A percentile compares a stretch with the other conserved stretches of the same genome.
These are phyloP conservation scores for Neolamprologus sp. DNA, from an alignment of 2,113 vertebrate genomes.

Conservation along the genomic window DNA sequence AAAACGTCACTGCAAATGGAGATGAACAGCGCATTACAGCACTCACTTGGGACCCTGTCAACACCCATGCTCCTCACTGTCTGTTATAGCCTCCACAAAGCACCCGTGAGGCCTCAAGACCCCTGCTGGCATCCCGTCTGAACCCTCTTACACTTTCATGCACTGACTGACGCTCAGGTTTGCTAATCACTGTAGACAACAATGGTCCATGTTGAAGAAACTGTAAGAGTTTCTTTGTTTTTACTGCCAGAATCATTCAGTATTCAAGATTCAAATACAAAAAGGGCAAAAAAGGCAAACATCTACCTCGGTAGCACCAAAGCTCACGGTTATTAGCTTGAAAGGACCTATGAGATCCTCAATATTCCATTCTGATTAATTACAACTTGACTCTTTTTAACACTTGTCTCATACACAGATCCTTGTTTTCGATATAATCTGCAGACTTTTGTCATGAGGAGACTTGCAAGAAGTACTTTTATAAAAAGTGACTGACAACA, in stretches of 20 bases:
- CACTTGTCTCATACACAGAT: neutral
- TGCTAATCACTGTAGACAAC: neutral
- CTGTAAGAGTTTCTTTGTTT: conserved; percentile 24
- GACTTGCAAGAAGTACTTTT: neutral
- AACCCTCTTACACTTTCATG: conserved; percentile 1
- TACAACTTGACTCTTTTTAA: conserved; percentile 44
- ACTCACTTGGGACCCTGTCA: conserved; percentile 65
- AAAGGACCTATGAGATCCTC: conserved; percentile 10
- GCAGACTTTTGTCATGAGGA: neutral
- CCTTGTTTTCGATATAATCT: conserved; percentile 14
- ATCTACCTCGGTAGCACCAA: neutral
- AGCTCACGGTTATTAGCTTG: conserved; percentile 14
- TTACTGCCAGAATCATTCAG: conserved; percentile 30
- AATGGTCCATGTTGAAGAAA: neutral
- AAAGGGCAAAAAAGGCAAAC: neutral
- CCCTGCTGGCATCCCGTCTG: conserved; percentile 3
- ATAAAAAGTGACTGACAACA: neutral
- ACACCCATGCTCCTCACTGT: conserved; percentile 66
- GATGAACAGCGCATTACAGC: conserved; percentile 62
- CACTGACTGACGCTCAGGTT: neutral
- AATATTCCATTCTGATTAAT: conserved; percentile 28
- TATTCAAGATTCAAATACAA: conserved; percentile 5
- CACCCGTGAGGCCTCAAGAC: conserved; percentile 27
- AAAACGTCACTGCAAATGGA: conserved; percentile 55
- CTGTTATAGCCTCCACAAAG: conserved; percentile 43